Percentiles rank a stretch among this genome's conserved stretches.
Conservation (phyloP, 2,113 vertebrate species). For the Pteruthius melanotis region DNA sequence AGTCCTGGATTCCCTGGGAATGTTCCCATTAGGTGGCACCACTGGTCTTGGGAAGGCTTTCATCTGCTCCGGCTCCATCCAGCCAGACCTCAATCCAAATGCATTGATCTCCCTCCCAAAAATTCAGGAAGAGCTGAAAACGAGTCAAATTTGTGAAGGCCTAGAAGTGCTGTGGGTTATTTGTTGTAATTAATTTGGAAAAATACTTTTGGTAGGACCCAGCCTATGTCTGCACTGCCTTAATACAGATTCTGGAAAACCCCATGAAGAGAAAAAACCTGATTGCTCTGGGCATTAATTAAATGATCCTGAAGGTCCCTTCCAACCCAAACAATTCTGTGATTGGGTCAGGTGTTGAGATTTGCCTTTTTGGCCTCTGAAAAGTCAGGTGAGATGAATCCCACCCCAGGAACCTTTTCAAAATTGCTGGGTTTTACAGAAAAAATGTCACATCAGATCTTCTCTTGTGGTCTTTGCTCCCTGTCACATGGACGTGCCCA, state of each 20-base stretch:
- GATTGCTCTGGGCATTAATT: neutral
- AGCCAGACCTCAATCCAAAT: fast-evolving
- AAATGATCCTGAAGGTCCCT: neutral
- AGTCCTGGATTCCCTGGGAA: neutral
- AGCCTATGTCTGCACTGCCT: neutral
- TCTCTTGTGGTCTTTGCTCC: neutral
- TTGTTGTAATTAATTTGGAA: neutral
- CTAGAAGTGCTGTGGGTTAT: neutral
- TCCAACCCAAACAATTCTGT: neutral
- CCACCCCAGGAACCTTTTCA: neutral
- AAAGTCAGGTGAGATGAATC: neutral
- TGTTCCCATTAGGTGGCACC: conserved; percentile 66
- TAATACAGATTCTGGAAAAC: neutral
- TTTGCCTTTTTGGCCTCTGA: neutral
- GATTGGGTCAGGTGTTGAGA: neutral
- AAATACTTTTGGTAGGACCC: neutral
- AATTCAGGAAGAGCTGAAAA: neutral
- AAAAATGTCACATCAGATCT: neutral
- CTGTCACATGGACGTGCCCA: neutral
- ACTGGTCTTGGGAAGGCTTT: conserved; percentile 34
- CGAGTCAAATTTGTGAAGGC: neutral
- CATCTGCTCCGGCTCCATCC: neutral
- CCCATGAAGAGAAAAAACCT: neutral
- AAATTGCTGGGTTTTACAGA: neutral
- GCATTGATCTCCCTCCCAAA: fast-evolving